Evolutionary conservation across 92 coral and sea anemone genomes (phyloP).

Genomic region (Isaurus tuberculatus): DNA sequence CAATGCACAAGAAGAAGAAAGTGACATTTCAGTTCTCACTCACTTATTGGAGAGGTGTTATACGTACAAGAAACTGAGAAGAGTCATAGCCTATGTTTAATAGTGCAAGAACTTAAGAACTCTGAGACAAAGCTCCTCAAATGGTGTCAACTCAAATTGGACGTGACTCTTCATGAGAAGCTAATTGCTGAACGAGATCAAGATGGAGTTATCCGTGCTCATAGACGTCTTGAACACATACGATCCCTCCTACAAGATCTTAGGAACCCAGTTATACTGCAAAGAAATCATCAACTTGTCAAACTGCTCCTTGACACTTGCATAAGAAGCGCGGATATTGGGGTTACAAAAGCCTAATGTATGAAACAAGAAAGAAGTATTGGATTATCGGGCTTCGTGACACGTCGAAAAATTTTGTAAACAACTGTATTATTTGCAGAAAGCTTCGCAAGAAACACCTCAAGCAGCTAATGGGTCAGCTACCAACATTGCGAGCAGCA

Average conservation of each 20-base stretch:
- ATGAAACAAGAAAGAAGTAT: slow-evolving; percentile 43
- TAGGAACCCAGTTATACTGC: slow-evolving; percentile 61
- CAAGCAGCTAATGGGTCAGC: slow-evolving; percentile 66
- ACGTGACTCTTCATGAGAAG: slow-evolving; percentile 45
- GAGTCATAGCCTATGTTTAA: slow-evolving; percentile 39
- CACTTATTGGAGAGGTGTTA: slow-evolving; percentile 35
- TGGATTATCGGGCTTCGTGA: slow-evolving; percentile 61
- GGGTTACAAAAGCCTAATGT: slow-evolving; percentile 52
- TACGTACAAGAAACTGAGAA: slow-evolving; percentile 4
- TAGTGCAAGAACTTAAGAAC: slow-evolving; percentile 49
- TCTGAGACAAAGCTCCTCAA: slow-evolving; percentile 58
- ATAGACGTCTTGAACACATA: slow-evolving; percentile 66
- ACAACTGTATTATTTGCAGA: slow-evolving; percentile 50
- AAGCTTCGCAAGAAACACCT: slow-evolving; percentile 57
- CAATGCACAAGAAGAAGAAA: slow-evolving; percentile 13
- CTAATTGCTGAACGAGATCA: slow-evolving; percentile 50
- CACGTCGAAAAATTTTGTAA: slow-evolving; percentile 39
- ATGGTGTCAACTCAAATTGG: slow-evolving; percentile 64
- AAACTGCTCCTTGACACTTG: slow-evolving; percentile 46
- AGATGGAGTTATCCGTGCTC: slow-evolving; percentile 58
- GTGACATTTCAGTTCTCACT: slow-evolving; percentile 27
- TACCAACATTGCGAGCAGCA: slow-evolving; percentile 62
- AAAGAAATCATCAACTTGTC: slow-evolving; percentile 62
- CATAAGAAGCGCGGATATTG: slow-evolving; percentile 59
- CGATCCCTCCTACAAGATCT: slow-evolving; percentile 59